Conservation (phyloP, 2,888 invertebrate species). For the Achlya flavicornis region DNA sequence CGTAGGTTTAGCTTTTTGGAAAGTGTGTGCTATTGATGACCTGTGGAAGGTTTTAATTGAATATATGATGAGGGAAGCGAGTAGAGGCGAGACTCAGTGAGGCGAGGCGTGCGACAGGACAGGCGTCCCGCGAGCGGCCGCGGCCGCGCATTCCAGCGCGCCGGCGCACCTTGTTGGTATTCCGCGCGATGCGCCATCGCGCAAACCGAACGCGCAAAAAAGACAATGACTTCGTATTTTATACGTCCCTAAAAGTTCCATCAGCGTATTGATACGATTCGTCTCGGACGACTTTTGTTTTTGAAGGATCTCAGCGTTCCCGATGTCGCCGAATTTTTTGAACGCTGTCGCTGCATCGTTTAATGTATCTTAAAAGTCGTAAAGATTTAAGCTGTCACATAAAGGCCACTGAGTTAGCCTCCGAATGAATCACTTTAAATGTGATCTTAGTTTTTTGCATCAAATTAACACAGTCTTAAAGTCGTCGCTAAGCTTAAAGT, state of each 20-base stretch:
- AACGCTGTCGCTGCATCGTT: slow-evolving; percentile 25
- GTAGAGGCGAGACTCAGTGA: slow-evolving; percentile 22
- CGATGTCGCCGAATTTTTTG: slow-evolving; percentile 48
- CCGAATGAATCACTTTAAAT: slow-evolving; percentile 24
- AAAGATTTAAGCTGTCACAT: slow-evolving; percentile 26
- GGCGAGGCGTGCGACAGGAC: slow-evolving; percentile 17
- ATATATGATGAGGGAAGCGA: slow-evolving; percentile 29
- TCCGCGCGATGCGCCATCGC: slow-evolving; percentile 61
- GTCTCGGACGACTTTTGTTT: slow-evolving; percentile 53
- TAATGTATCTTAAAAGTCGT: slow-evolving; percentile 32
- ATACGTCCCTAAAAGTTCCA: slow-evolving; percentile 77
- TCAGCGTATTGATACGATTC: slow-evolving; percentile 71
- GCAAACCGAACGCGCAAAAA: slow-evolving; percentile 74
- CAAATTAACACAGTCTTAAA: not conserved
- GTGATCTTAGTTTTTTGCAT: not conserved
- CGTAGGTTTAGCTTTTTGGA: slow-evolving; percentile 33
- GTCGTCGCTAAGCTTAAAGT: slow-evolving; percentile 1
- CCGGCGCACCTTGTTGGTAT: slow-evolving; percentile 70
- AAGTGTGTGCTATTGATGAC: slow-evolving; percentile 36
- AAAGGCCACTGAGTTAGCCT: slow-evolving; percentile 19
- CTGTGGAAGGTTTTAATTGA: slow-evolving; percentile 17
- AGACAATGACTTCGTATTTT: slow-evolving; percentile 78
- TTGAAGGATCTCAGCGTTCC: slow-evolving; percentile 53
- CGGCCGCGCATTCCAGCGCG: slow-evolving; percentile 47
- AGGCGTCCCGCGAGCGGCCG: slow-evolving; percentile 20